Percentiles rank a stretch among this genome's conserved stretches.
Conservation (phyloP, 2,797 vertebrate genomes). For the Scleropages formosus region DNA sequence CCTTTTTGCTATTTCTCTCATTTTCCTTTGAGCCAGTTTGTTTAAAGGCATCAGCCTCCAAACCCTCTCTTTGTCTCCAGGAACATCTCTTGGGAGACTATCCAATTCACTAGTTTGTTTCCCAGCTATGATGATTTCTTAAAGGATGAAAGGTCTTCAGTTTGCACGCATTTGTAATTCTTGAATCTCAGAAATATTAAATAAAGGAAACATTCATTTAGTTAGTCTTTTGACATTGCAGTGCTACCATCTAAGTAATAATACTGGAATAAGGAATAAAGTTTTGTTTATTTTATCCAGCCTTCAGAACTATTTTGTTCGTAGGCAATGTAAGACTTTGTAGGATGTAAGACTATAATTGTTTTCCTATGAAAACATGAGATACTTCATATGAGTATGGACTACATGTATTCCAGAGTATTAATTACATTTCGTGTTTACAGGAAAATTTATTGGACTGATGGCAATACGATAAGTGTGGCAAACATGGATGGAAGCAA, state of each 20-base stretch:
- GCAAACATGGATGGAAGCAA: slow-evolving; percentile 98
- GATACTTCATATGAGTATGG: slow-evolving; percentile 3
- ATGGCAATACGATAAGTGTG: slow-evolving; percentile 95
- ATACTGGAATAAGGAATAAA: background rate
- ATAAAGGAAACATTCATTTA: too few relatives aligned
- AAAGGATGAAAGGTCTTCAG: background rate
- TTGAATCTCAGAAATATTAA: background rate
- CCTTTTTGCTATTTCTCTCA: too few relatives aligned
- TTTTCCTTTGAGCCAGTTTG: background rate
- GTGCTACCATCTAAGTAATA: slow-evolving; percentile 4
- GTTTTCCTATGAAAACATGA: slow-evolving; percentile 2
- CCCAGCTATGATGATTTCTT: background rate
- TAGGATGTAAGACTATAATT: background rate
- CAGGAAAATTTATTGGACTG: slow-evolving; percentile 97
- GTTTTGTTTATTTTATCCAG: background rate
- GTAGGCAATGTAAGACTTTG: background rate
- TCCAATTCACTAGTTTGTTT: background rate
- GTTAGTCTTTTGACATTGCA: too few relatives aligned
- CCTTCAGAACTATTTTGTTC: background rate
- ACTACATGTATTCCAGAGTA: slow-evolving; percentile 21
- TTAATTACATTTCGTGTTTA: slow-evolving; percentile 22
- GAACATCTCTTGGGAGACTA: too few relatives aligned
- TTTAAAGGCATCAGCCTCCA: background rate
- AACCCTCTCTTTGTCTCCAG: background rate
- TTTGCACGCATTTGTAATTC: background rate